A percentile compares a stretch with the other conserved stretches of the same genome.
Evolutionary conservation across 1,140 invertebrate genomes (phyloP).

Genomic region (Sweltsa coloradensis): DNA sequence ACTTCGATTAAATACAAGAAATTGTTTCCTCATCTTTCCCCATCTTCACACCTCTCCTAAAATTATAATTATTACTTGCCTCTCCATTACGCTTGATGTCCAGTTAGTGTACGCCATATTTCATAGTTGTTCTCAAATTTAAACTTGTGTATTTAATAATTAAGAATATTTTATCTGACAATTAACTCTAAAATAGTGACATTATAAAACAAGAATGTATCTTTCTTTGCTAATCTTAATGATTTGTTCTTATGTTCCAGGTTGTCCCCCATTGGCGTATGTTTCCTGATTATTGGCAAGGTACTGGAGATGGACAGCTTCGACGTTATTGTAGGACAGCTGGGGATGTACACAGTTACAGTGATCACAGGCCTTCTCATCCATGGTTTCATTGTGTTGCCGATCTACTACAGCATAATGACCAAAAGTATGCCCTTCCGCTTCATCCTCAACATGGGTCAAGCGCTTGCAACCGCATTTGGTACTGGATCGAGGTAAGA

Average conservation of each 20-base stretch:
- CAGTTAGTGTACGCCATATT: too few species aligned
- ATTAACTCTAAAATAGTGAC: background rate
- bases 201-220: too few species aligned
- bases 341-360: constrained; percentile 47
- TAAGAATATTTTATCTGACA: too few species aligned
- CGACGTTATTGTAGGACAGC: constrained; percentile 45
- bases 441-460: constrained; percentile 38
- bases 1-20: too few species aligned
- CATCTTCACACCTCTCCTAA: too few species aligned
- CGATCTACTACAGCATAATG: constrained; percentile 34
- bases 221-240: too few species aligned
- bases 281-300: constrained; percentile 68
- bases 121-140: too few species aligned
- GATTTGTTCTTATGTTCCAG: background rate
- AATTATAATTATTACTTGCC: too few species aligned
- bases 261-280: constrained; percentile 68
- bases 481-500: constrained; percentile 37
- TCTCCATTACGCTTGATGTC: too few species aligned
- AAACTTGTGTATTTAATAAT: too few species aligned
- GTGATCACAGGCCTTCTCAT: constrained; percentile 45
- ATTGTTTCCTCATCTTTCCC: too few species aligned
- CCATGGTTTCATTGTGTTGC: constrained; percentile 44
- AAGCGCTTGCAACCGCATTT: constrained; percentile 41
- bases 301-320: constrained; percentile 70
- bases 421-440: constrained; percentile 35